These are phyloP conservation scores for Actinemys pallida DNA, from an alignment of 2,113 vertebrate genomes.

Conservation along the genomic window DNA sequence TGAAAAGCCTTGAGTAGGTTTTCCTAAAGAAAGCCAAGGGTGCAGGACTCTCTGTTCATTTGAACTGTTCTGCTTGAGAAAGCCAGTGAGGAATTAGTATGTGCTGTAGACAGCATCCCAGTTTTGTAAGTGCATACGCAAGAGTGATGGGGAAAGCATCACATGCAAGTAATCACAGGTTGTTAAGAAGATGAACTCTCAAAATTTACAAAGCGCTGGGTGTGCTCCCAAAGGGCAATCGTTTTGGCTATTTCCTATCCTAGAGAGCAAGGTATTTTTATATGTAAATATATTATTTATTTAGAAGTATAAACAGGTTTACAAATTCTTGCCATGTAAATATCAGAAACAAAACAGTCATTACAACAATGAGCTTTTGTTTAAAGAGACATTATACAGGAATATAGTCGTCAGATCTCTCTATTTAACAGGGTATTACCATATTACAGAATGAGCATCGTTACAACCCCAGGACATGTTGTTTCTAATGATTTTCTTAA, in stretches of 20 bases:
- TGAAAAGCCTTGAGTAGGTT: background rate
- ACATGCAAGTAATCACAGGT: background rate
- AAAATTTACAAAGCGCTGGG: background rate
- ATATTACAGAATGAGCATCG: no score
- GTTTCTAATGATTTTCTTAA: no score
- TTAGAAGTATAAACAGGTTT: no score
- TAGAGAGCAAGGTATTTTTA: no score
- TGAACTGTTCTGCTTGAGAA: background rate
- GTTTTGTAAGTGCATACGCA: background rate
- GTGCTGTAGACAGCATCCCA: background rate
- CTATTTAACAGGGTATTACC: no score
- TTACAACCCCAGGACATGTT: no score
- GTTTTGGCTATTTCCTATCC: background rate
- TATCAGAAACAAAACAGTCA: no score
- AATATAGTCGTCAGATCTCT: no score
- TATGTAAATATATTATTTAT: no score
- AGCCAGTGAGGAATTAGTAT: background rate
- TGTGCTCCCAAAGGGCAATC: background rate
- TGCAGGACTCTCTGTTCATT: background rate
- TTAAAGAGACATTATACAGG: no score
- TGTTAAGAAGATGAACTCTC: background rate
- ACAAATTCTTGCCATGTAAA: no score
- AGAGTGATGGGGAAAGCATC: background rate
- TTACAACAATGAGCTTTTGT: no score
- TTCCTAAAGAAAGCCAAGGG: background rate